phyloP scores from a whole-genome alignment of 2,113 vertebrate species.

The Rhinolophus sinicus region DNA sequence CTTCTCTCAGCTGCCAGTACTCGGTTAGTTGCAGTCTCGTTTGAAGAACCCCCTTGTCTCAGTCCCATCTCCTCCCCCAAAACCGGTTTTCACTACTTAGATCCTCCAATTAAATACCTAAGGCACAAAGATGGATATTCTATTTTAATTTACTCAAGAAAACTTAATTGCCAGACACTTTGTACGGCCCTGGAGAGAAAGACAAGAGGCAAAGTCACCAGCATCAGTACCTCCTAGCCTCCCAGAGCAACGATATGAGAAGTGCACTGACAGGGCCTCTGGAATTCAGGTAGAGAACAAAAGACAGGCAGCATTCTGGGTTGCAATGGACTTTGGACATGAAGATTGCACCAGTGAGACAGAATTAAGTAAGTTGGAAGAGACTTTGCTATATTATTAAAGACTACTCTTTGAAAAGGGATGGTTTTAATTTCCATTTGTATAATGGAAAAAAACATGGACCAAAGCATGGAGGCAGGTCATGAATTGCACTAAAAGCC shows the following conservation, averaged over 20 bases:
- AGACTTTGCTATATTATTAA: not conserved
- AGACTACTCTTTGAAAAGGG: not conserved
- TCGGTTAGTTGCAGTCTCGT: not conserved
- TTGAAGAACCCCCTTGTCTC: not conserved
- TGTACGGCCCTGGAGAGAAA: not conserved
- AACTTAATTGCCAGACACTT: not conserved
- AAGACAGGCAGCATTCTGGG: not conserved
- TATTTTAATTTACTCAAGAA: not conserved
- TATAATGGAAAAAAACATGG: not conserved
- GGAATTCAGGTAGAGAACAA: not conserved
- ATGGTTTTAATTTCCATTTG: constrained; percentile 30
- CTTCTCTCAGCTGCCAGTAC: not conserved
- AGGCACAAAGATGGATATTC: not conserved
- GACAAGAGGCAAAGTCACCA: not conserved
- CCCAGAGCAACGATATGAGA: not conserved
- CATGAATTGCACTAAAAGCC: not conserved
- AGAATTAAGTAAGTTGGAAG: not conserved
- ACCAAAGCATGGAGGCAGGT: not conserved
- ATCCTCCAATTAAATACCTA: not conserved
- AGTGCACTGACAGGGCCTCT: rapidly evolving
- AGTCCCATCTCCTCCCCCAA: not conserved
- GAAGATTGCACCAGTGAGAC: not conserved
- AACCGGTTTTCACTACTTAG: not conserved
- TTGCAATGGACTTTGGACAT: not conserved
- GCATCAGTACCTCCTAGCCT: not conserved